Percentiles rank a stretch among this genome's conserved stretches.
Conservation (phyloP, 2,797 vertebrate genomes). For the Mormyrops attenuatus region DNA sequence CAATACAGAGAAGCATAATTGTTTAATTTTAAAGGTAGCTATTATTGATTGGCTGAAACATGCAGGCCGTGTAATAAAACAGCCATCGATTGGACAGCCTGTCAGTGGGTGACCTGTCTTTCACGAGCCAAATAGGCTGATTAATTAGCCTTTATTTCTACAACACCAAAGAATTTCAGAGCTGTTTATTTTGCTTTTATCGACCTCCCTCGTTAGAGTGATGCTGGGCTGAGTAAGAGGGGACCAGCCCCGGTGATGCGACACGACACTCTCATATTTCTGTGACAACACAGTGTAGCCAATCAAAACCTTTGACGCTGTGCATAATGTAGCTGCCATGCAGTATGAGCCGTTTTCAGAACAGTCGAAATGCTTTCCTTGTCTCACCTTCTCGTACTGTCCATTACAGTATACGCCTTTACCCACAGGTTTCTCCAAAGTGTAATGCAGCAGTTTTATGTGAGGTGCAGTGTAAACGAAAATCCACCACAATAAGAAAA, state of each 20-base stretch:
- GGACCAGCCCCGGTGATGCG: no score
- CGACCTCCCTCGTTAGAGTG: neutral
- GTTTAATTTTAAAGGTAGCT: conserved; percentile 67
- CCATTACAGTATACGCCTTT: neutral
- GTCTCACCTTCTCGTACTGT: neutral
- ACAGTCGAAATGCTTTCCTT: neutral
- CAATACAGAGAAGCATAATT: conserved; percentile 61
- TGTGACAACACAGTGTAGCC: neutral
- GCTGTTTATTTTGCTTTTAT: neutral
- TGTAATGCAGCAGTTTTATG: neutral
- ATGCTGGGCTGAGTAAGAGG: neutral
- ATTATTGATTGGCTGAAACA: conserved; percentile 66
- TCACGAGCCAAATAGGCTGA: conserved; percentile 53
- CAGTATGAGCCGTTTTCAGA: neutral
- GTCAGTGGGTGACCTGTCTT: conserved; percentile 36
- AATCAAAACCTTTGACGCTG: neutral
- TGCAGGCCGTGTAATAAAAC: conserved; percentile 55
- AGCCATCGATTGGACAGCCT: conserved; percentile 44
- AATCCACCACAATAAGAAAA: neutral
- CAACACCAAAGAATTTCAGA: conserved; percentile 22
- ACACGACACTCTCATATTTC: neutral
- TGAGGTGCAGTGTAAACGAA: neutral
- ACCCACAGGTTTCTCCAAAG: neutral
- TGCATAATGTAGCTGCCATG: neutral
- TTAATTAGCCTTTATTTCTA: conserved; percentile 56